A percentile compares a stretch with the other conserved stretches of the same genome.
These are phyloP conservation scores for Pterocles gutturalis DNA, from an alignment of 2,113 vertebrate species.

Conservation along the genomic window DNA sequence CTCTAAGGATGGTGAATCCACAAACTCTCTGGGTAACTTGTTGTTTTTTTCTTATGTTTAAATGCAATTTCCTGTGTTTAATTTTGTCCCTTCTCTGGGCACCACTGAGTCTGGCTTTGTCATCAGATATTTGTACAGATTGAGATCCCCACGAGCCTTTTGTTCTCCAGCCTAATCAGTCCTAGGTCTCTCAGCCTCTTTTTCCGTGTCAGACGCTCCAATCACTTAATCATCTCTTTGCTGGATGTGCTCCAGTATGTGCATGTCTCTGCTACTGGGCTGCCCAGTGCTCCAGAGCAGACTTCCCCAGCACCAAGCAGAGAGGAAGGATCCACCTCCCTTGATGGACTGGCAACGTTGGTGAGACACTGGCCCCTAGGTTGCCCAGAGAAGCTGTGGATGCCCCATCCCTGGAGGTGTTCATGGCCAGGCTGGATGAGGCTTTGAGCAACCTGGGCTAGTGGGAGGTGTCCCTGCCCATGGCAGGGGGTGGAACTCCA, in stretches of 20 bases:
- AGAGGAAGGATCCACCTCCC: not conserved
- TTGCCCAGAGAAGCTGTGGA: no score
- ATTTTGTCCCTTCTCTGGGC: not conserved
- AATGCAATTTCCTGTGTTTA: not conserved
- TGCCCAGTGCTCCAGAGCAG: not conserved
- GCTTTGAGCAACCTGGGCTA: no score
- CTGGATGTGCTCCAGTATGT: not conserved
- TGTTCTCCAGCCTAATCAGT: not conserved
- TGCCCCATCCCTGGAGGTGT: no score
- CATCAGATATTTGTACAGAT: rapidly evolving
- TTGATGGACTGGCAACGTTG: rapidly evolving
- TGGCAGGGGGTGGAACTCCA: no score
- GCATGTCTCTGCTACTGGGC: not conserved
- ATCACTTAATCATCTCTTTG: not conserved
- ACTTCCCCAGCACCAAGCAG: not conserved
- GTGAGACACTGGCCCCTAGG: no score
- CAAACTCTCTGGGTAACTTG: not conserved
- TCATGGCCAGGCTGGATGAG: no score
- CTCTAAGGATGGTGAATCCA: not conserved
- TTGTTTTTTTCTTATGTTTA: not conserved
- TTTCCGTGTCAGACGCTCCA: rapidly evolving
- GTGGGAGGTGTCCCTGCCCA: no score
- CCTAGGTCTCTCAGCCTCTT: not conserved
- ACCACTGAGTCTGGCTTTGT: not conserved
- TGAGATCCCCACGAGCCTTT: not conserved